Evolutionary conservation across 1,140 invertebrate species (phyloP).

Genomic region (Drosophila subobscura): DNA sequence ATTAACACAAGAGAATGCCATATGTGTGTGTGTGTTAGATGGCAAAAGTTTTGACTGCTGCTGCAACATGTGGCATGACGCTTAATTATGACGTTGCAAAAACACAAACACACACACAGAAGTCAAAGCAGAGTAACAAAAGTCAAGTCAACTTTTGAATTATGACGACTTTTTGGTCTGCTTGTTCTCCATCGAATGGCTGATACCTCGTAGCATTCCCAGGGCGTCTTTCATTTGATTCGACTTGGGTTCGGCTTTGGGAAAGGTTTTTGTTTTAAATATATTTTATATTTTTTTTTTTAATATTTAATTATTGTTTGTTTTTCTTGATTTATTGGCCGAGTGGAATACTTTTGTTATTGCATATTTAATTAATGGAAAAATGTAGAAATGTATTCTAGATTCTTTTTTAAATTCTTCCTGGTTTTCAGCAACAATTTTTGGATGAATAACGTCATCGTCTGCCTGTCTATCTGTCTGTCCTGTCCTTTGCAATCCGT

Average conservation of each 20-base stretch:
- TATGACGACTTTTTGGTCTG: slow-evolving; percentile 24
- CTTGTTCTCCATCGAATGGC: not conserved
- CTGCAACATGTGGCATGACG: slow-evolving; percentile 73
- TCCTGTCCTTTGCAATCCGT: not conserved
- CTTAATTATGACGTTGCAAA: slow-evolving; percentile 73
- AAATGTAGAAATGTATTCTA: too few relatives aligned
- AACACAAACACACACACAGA: not conserved
- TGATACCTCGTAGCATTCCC: not conserved
- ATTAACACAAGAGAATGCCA: slow-evolving; percentile 33
- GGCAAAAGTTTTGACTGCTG: slow-evolving; percentile 53
- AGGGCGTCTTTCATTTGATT: too few relatives aligned
- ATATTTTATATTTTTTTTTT: too few relatives aligned
- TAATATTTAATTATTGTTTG: too few relatives aligned
- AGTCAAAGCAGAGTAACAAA: slow-evolving; percentile 56
- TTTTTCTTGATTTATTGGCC: too few relatives aligned
- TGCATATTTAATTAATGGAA: too few relatives aligned
- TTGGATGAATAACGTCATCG: slow-evolving; percentile 27
- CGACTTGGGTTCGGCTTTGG: not conserved
- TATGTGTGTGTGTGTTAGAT: slow-evolving; percentile 19
- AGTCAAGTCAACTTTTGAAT: slow-evolving; percentile 63
- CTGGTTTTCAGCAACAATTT: not conserved
- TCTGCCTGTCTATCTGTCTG: not conserved
- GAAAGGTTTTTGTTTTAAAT: not conserved
- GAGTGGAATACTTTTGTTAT: too few relatives aligned
- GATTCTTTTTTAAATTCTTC: too few relatives aligned